phyloP scores from a whole-genome alignment of 2,888 invertebrate genomes.

The Idaea biselata region DNA sequence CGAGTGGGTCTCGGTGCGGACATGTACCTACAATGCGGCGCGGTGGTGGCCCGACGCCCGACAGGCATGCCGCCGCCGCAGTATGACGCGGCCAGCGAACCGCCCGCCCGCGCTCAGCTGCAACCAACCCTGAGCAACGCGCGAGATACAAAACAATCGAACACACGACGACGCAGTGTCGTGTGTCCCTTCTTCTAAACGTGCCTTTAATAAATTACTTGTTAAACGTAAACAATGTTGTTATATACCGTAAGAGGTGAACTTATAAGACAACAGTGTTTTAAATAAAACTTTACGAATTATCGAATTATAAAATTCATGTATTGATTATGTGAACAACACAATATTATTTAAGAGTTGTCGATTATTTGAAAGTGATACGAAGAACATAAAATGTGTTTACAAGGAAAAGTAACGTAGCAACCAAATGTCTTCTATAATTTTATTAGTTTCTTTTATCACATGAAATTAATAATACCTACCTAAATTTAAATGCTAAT shows the following conservation, averaged over 20 bases:
- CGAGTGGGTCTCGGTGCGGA: slow-evolving; percentile 43
- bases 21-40: slow-evolving; percentile 37
- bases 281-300: slow-evolving; percentile 9
- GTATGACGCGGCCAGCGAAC: slow-evolving; percentile 69
- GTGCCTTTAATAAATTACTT: slow-evolving; percentile 54
- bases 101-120: slow-evolving; percentile 53
- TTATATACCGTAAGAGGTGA: not conserved
- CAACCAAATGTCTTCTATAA: slow-evolving; percentile 52
- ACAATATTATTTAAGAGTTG: slow-evolving; percentile 19
- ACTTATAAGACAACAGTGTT: not conserved
- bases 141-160: slow-evolving; percentile 20
- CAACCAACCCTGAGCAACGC: slow-evolving; percentile 18
- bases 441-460: slow-evolving; percentile 7
- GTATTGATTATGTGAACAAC: slow-evolving; percentile 19
- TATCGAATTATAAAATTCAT: slow-evolving; percentile 15
- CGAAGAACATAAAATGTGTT: slow-evolving; percentile 62
- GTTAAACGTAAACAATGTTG: slow-evolving; percentile 10
- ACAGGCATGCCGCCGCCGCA: slow-evolving; percentile 52
- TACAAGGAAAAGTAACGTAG: slow-evolving; percentile 70
- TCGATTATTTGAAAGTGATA: slow-evolving; percentile 37
- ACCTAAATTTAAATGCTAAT: not conserved
- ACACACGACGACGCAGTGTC: slow-evolving; percentile 17
- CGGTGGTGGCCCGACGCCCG: slow-evolving; percentile 30
- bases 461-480: not conserved
- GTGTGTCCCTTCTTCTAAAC: slow-evolving; percentile 34